These are phyloP conservation scores for Steatornis caripensis DNA, from an alignment of 2,113 vertebrate species.

Conservation along the genomic window DNA sequence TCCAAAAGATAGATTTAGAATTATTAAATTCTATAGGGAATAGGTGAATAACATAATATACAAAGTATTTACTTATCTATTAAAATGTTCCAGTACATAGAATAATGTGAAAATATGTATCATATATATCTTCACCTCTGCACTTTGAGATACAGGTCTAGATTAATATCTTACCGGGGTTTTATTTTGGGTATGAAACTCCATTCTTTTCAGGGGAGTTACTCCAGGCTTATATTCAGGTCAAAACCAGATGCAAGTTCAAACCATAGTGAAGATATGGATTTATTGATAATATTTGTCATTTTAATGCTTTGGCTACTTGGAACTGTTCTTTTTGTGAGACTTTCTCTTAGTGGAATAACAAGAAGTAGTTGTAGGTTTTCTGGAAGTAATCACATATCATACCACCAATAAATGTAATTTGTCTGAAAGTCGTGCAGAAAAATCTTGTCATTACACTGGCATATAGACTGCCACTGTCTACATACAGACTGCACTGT, in stretches of 20 bases:
- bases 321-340: background rate
- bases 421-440: slow-evolving; percentile 26
- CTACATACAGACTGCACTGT: too few species aligned
- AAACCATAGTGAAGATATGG: background rate
- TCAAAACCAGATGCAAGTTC: background rate
- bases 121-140: background rate
- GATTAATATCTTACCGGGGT: background rate
- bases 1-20: background rate
- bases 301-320: background rate
- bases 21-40: background rate
- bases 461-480: slow-evolving; percentile 15
- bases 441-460: slow-evolving; percentile 17
- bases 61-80: background rate
- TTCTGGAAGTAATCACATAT: slow-evolving; percentile 39
- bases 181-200: background rate
- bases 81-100: background rate
- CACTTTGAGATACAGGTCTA: background rate
- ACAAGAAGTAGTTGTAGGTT: slow-evolving; percentile 2
- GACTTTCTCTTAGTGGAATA: background rate
- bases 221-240: background rate
- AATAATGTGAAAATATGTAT: background rate
- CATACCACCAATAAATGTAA: slow-evolving; percentile 17
- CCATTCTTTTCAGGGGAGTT: background rate
- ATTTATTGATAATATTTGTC: background rate
- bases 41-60: background rate